Conservation (phyloP, 2,888 invertebrate species). For the Hirtodrosophila confusa region DNA sequence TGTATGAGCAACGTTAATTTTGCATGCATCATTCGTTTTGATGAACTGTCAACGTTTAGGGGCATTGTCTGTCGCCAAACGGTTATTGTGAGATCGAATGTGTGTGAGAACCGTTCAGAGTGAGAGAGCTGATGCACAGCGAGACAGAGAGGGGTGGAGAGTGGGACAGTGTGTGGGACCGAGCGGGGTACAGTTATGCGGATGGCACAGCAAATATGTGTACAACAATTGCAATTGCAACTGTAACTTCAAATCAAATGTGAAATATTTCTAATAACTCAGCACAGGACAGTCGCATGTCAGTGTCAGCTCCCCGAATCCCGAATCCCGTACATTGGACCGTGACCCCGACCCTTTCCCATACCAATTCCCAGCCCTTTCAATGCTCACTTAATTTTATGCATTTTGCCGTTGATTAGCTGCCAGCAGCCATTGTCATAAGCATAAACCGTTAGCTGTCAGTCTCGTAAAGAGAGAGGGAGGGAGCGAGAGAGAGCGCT, state of each 20-base stretch:
- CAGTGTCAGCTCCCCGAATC: conserved; percentile 25
- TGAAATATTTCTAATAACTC: conserved; percentile 72
- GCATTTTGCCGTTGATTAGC: conserved; percentile 77
- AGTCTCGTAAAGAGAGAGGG: background rate
- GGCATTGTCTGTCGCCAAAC: conserved; percentile 56
- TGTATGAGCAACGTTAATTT: conserved; percentile 62
- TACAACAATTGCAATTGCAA: conserved; percentile 51
- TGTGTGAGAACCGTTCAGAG: conserved; percentile 50
- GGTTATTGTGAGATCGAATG: conserved; percentile 7
- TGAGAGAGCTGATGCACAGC: background rate
- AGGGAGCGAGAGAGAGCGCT: conserved; percentile 1
- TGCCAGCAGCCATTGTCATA: conserved; percentile 64
- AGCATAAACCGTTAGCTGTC: conserved; percentile 60
- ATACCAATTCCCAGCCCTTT: conserved; percentile 25
- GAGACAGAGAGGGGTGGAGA: background rate
- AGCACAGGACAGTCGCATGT: conserved; percentile 32
- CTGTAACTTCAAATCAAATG: conserved; percentile 47
- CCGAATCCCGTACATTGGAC: background rate
- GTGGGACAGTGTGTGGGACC: conserved; percentile 20
- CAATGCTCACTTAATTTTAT: conserved; percentile 74
- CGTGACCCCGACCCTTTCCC: conserved; percentile 3
- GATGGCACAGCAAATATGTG: conserved; percentile 40
- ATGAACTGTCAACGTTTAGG: conserved; percentile 81
- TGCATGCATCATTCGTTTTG: conserved; percentile 82
- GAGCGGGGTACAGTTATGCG: conserved; percentile 35